These are phyloP conservation scores for Chaetodon trifasciatus DNA, from an alignment of 2,797 vertebrate species.

Conservation along the genomic window DNA sequence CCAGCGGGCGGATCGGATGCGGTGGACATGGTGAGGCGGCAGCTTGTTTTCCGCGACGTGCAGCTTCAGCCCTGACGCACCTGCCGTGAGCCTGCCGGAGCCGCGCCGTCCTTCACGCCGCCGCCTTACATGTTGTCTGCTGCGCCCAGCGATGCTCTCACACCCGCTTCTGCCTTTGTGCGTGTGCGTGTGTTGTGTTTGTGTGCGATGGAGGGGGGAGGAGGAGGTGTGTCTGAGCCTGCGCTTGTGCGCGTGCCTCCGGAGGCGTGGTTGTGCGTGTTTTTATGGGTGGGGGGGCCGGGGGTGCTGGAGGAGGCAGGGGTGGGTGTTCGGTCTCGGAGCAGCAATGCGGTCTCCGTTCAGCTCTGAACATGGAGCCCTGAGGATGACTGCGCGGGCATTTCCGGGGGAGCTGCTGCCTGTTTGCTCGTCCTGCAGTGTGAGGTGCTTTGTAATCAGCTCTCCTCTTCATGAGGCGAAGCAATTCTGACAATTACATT, in stretches of 20 bases:
- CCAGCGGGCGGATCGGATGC: slow-evolving; percentile 55
- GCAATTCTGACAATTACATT: background rate
- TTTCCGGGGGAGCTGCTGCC: slow-evolving; percentile 33
- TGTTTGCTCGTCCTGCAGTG: slow-evolving; percentile 32
- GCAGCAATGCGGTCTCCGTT: slow-evolving; percentile 73
- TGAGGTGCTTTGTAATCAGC: slow-evolving; percentile 11
- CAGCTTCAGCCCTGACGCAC: slow-evolving; percentile 58
- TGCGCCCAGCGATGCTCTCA: slow-evolving; percentile 56
- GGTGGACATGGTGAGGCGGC: slow-evolving; percentile 56
- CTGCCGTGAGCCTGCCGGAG: slow-evolving; percentile 58
- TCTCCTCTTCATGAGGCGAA: background rate
- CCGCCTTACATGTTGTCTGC: slow-evolving; percentile 63
- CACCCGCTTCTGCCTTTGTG: slow-evolving; percentile 25
- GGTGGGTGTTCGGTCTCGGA: slow-evolving; percentile 48
- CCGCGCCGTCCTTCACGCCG: slow-evolving; percentile 51
- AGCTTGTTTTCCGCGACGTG: slow-evolving; percentile 24
- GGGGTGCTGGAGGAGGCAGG: background rate
- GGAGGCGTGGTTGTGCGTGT: slow-evolving; percentile 79
- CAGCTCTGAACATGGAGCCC: slow-evolving; percentile 30
- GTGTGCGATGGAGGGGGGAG: slow-evolving; percentile 66
- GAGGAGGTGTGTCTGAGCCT: slow-evolving; percentile 81
- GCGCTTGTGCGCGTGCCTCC: slow-evolving; percentile 74
- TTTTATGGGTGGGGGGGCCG: slow-evolving; percentile 40
- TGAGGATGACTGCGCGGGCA: slow-evolving; percentile 26
- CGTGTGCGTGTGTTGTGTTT: slow-evolving; percentile 34